phyloP scores from a whole-genome alignment of 2,113 vertebrate genomes.

The Gnathonemus echidnorhynchus region DNA sequence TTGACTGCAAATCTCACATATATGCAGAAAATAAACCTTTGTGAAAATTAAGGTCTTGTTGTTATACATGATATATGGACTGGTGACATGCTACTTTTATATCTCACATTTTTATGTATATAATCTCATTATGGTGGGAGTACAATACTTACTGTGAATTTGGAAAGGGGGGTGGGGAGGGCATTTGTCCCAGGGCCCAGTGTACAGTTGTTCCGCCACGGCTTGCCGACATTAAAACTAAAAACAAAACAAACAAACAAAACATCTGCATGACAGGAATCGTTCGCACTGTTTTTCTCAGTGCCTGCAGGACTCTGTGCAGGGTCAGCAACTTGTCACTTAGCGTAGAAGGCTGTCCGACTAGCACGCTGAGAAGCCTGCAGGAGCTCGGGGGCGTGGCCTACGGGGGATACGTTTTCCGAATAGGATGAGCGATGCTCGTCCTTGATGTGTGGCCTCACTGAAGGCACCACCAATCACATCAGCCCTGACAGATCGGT shows the following conservation, averaged over 20 bases:
- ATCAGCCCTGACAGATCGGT: constrained; percentile 31
- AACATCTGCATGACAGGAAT: neutral
- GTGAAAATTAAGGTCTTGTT: too few species aligned
- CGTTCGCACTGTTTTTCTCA: neutral
- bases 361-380: neutral
- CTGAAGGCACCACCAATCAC: constrained; percentile 41
- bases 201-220: too few species aligned
- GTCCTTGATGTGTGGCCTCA: constrained; percentile 28
- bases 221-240: constrained; percentile 22
- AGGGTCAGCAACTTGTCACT: neutral
- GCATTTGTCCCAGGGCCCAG: too few species aligned
- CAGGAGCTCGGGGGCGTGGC: neutral
- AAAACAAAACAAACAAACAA: neutral
- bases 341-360: neutral
- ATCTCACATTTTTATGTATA: too few species aligned
- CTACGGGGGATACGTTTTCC: neutral
- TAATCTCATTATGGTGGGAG: too few species aligned
- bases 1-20: too few species aligned
- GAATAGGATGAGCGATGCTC: constrained; percentile 14
- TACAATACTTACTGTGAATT: too few species aligned
- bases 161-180: too few species aligned
- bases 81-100: too few species aligned
- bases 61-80: too few species aligned
- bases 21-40: too few species aligned
- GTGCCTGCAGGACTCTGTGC: neutral